Base-by-base conservation (phyloP, 1,140 invertebrate species). In the Sycophaga agraensis region DNA sequence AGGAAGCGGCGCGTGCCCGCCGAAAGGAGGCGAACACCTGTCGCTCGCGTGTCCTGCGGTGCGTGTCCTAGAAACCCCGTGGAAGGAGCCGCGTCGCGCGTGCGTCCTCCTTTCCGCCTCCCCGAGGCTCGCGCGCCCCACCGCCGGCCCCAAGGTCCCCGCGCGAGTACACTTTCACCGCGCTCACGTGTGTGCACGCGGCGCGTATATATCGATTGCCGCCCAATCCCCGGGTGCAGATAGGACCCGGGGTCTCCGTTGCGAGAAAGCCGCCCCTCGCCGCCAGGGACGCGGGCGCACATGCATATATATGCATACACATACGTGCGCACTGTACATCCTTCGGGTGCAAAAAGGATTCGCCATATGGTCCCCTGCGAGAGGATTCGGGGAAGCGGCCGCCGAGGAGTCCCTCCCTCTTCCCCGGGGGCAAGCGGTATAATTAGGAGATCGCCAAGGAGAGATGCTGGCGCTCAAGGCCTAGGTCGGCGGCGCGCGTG, bases 361-460 rank as follows among this genome's bases (percentile, higher is more conserved):
- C 72, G 71, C 74, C 74, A 75, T 76, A 76, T 75, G 74, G 72
- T 67, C 51, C 24, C 50, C 63, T 60, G 55, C 51, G 51, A 63
- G 61, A 59, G 24, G 11, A 58, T 8, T 31, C 49, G 49, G 31
- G 28, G 6, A 8, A 4, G 28, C 28, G 28, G 5, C 4, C 28
- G 28, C 28, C 34, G 17, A 39, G 34, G 21, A 51, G 17, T 11
- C 28, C 19, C 21, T 37, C 16, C 26, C n/a, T 46, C 12, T 74
- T 74, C 72, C 69, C 72, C 74, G 73, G 70, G 70, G 70, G 70
- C 70, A 68, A 71, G 73, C 71, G 72, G 72, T 74, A 73, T 75
- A 75, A 75, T 75, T 75, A 75, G 71, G 64, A 69, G 53, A 55
- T 62, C 58, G 37, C 62, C 63, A 57, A 70, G 11, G 46, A n/a